Evolutionary conservation across 2,113 vertebrate species (phyloP).

Genomic region (Amblyopsis rosae): DNA sequence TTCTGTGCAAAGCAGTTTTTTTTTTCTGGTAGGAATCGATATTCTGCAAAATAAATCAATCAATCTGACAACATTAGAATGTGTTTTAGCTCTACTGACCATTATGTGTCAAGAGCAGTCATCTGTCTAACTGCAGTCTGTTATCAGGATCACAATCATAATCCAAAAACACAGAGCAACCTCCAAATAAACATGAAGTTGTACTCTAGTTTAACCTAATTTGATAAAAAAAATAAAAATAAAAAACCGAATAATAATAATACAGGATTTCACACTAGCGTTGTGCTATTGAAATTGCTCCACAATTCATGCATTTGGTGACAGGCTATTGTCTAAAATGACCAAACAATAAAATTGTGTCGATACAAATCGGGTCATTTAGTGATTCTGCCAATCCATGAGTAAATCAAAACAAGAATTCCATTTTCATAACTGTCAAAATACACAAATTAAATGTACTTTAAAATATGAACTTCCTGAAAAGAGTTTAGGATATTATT

Average conservation of each 20-base stretch:
- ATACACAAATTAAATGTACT: slow-evolving; percentile 61
- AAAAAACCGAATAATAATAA: background rate
- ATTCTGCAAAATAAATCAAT: slow-evolving; percentile 7
- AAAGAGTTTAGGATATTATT: slow-evolving; percentile 70
- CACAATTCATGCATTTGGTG: slow-evolving; percentile 50
- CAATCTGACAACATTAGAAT: background rate
- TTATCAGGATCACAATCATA: slow-evolving; percentile 23
- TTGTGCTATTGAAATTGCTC: slow-evolving; percentile 33
- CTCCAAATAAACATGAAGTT: slow-evolving; percentile 28
- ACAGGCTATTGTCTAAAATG: slow-evolving; percentile 22
- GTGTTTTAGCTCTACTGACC: slow-evolving; percentile 6
- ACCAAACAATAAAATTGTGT: slow-evolving; percentile 46
- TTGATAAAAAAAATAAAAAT: background rate
- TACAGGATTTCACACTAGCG: background rate
- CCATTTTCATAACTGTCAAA: slow-evolving; percentile 55
- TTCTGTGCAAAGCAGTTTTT: slow-evolving; percentile 1
- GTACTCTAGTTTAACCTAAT: slow-evolving; percentile 14
- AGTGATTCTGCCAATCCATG: slow-evolving; percentile 61
- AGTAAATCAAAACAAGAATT: slow-evolving; percentile 62
- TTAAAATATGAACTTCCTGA: slow-evolving; percentile 69
- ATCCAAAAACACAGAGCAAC: slow-evolving; percentile 17
- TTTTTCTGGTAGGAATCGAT: background rate
- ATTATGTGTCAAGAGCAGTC: background rate
- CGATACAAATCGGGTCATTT: slow-evolving; percentile 59
- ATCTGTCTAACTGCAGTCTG: slow-evolving; percentile 18